Percentiles rank a stretch among this genome's conserved stretches.
phyloP scores from a whole-genome alignment of 2,113 vertebrate species.

The Bos indicus region DNA sequence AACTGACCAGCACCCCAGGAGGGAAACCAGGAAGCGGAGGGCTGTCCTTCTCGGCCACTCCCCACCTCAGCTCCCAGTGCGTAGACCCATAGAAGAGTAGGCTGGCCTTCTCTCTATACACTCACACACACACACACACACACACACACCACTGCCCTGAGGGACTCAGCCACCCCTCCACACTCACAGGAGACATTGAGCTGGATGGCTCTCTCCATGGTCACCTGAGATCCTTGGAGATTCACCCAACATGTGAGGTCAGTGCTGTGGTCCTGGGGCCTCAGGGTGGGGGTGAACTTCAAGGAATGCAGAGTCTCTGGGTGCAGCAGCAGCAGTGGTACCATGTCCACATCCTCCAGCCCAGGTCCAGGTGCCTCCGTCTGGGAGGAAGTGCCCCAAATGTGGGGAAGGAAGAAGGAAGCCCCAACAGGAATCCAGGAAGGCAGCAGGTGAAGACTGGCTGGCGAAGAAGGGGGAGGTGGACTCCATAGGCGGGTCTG shows the following conservation, averaged over 20 bases:
- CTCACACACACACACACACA: not conserved
- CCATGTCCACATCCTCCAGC: not conserved
- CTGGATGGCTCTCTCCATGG: not conserved
- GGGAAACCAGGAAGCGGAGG: not conserved
- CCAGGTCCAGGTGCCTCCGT: no score
- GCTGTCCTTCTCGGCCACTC: fast-evolving
- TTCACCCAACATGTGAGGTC: not conserved
- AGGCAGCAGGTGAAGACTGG: not conserved
- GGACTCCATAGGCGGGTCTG: fast-evolving
- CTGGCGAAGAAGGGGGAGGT: not conserved
- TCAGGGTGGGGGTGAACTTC: not conserved
- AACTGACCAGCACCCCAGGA: not conserved
- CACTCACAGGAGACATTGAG: not conserved
- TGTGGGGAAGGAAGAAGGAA: not conserved
- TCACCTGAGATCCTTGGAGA: not conserved
- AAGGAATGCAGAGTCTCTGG: not conserved
- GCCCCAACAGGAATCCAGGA: not conserved
- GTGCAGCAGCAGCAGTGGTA: not conserved
- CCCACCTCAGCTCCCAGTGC: not conserved
- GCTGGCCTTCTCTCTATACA: not conserved
- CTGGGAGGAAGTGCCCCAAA: not conserved
- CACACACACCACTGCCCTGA: not conserved
- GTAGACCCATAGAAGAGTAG: not conserved
- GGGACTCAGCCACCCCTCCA: not conserved
- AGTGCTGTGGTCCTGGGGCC: not conserved